phyloP scores from a whole-genome alignment of 2,888 invertebrate genomes.

The Vesta saturnalis region DNA sequence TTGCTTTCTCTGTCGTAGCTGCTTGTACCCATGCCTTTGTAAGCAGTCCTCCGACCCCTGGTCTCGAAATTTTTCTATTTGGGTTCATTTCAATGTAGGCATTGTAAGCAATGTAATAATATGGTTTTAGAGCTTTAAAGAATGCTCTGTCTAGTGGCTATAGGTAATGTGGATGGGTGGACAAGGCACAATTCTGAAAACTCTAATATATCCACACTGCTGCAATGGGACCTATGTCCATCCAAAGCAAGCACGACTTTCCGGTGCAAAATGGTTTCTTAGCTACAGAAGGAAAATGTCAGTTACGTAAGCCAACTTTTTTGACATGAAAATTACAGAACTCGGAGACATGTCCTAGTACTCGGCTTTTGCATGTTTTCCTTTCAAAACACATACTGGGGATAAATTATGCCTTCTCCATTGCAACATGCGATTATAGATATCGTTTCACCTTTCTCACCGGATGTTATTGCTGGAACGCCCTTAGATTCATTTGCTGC shows the following conservation, averaged over 20 bases:
- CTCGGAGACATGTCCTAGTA: background rate
- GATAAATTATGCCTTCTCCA: background rate
- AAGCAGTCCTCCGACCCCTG: no score
- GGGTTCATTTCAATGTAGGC: no score
- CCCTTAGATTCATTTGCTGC: background rate
- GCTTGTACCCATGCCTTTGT: no score
- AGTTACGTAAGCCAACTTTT: background rate
- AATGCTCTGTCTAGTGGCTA: no score
- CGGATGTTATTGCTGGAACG: background rate
- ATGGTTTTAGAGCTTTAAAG: background rate
- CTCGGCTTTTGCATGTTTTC: background rate
- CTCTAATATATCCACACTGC: no score
- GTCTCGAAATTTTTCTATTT: no score
- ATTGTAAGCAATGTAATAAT: background rate
- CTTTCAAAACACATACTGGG: background rate
- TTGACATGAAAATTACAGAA: background rate
- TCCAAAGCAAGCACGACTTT: background rate
- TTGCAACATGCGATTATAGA: no score
- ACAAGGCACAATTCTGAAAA: background rate
- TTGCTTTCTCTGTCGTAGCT: background rate
- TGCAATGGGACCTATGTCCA: no score
- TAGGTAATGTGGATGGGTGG: background rate
- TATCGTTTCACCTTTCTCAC: background rate
- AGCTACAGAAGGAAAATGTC: background rate
- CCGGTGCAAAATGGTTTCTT: background rate